Evolutionary conservation across 2,888 invertebrate genomes (phyloP), one percentile per base, ranked within the genome.

Genomic region (Papilio demoleus): DNA sequence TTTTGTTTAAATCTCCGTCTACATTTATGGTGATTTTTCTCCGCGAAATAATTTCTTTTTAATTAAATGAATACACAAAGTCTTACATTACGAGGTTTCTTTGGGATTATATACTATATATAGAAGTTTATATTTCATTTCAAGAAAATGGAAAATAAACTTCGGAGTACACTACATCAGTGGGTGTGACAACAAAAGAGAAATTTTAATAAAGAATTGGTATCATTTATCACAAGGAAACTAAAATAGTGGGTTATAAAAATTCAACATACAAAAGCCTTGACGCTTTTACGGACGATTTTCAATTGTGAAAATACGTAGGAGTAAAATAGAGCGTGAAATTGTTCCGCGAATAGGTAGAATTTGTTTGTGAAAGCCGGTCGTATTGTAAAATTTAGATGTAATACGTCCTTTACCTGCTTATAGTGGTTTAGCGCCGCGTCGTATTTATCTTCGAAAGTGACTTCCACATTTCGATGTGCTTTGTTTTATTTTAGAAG

Each of bases 271-370:
- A 85, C 82, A 85, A 88, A 84, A 82, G 83, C 79, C 77, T 77
- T 76, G 76, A 77, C 80, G 79, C 76, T 79, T 81, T 83, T 82
- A 81, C 84, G 81, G 80, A 77, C 86, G 81, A 83, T 85, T 87
- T 88, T 87, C 86, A 86, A 87, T 86, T 86, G 85, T 80, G 83
- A 81, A 87, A 89, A 86, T 87, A 86, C 82, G 84, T 83, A 81
- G 79, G 79, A 79, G 81, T 88, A 88, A 90, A 92, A 90, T 92
- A 88, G 85, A 85, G 87, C 91, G 88, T 88, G 87, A 90, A 92
- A 92, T 90, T 88, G 88, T 84, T 82, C 81, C 78, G 78, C 77
- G 82, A 87, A 90, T 86, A 81, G 87, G 80, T 80, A 77, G 84
- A 85, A 89, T 90, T 91, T 92, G 90, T 91, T 91, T 90, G 86